A percentile compares a stretch with the other conserved stretches of the same genome.
Conservation (phyloP, 2,888 invertebrate species). For the Eurytoma californica region DNA sequence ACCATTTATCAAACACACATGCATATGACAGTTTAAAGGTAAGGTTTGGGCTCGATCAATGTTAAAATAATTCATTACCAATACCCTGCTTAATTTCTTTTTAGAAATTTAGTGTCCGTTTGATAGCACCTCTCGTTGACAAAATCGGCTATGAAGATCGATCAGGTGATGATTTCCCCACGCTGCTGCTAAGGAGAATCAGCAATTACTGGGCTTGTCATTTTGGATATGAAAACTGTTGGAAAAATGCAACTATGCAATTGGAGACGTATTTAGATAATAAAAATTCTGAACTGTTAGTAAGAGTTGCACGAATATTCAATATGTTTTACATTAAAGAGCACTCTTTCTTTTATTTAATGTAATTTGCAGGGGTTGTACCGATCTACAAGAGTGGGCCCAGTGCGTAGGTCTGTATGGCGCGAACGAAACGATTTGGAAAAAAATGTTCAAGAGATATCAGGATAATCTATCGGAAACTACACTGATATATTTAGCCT, state of each 20-base stretch:
- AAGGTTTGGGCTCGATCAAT: not conserved
- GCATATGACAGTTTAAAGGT: slow-evolving; percentile 49
- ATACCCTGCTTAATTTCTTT: slow-evolving; percentile 7
- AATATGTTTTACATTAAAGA: not conserved
- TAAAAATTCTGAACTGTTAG: slow-evolving; percentile 37
- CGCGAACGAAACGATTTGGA: slow-evolving; percentile 50
- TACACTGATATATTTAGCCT: slow-evolving; percentile 44
- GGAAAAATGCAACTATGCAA: slow-evolving; percentile 52
- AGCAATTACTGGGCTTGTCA: slow-evolving; percentile 57
- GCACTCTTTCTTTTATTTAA: not conserved
- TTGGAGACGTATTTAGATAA: slow-evolving; percentile 54
- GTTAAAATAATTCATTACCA: not conserved
- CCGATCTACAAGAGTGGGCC: slow-evolving; percentile 50
- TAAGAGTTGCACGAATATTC: not conserved
- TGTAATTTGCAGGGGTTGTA: slow-evolving; percentile 32
- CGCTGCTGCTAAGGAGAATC: slow-evolving; percentile 39
- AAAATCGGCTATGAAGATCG: slow-evolving; percentile 56
- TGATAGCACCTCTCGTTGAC: slow-evolving; percentile 47
- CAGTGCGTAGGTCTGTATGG: slow-evolving; percentile 50
- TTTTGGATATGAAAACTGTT: slow-evolving; percentile 56
- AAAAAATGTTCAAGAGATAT: slow-evolving; percentile 49
- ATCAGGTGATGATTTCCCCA: slow-evolving; percentile 45
- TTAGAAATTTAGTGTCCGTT: slow-evolving; percentile 44
- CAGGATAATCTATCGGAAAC: slow-evolving; percentile 35
- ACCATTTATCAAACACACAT: slow-evolving; percentile 53